phyloP scores from a whole-genome alignment of 2,888 invertebrate species.

The Tachina fera region DNA sequence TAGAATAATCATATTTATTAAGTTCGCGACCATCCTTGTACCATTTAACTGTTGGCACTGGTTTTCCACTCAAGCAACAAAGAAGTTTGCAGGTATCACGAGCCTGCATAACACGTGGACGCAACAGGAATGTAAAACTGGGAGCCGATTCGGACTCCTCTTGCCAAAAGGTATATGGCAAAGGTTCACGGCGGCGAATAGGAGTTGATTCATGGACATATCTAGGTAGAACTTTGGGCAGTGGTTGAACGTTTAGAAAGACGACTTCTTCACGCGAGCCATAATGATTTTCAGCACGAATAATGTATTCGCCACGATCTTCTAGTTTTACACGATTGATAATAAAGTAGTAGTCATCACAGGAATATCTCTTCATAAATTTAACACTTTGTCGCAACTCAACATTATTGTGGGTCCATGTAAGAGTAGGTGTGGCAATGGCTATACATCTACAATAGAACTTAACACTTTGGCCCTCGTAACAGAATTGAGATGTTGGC shows the following conservation, averaged over 20 bases:
- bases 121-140: conserved; percentile 98
- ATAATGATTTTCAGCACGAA: conserved; percentile 98
- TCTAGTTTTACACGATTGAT: conserved; percentile 97
- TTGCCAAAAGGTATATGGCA: conserved; percentile 95
- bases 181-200: conserved; percentile 90
- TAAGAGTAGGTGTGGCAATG: conserved; percentile 95
- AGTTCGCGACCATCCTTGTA: conserved; percentile 96
- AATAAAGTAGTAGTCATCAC: conserved; percentile 98
- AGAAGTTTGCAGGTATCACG: conserved; percentile 98
- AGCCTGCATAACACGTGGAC: conserved; percentile 98
- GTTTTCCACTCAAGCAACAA: conserved; percentile 97
- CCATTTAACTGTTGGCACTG: conserved; percentile 96
- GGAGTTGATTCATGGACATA: conserved; percentile 88
- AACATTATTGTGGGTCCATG: conserved; percentile 97
- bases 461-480: conserved; percentile 98
- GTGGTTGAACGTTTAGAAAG: conserved; percentile 96
- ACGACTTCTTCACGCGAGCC: conserved; percentile 98
- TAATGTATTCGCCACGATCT: conserved; percentile 98
- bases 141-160: conserved; percentile 97
- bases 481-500: conserved; percentile 97
- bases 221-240: conserved; percentile 81
- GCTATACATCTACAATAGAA: conserved; percentile 99
- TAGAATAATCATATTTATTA: conserved; percentile 94
- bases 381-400: conserved; percentile 98
- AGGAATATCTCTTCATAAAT: conserved; percentile 98